phyloP scores from a whole-genome alignment of 2,113 vertebrate genomes.

The Pomatostomus ruficeps region DNA sequence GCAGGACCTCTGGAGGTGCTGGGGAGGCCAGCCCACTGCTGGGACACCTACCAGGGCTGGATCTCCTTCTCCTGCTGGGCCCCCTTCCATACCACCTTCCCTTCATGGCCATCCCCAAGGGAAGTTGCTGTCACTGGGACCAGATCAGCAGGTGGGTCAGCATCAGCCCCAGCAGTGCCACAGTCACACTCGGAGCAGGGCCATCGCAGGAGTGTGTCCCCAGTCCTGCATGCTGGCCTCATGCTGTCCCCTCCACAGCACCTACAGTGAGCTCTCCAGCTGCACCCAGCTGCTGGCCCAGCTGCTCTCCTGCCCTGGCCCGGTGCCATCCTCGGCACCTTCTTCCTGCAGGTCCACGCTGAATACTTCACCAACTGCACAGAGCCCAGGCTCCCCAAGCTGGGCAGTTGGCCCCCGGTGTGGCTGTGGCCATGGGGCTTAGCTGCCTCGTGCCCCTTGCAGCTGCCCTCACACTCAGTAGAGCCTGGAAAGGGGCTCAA shows the following conservation, averaged over 20 bases:
- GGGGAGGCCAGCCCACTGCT: neutral
- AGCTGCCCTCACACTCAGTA: neutral
- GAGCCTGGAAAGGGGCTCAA: neutral
- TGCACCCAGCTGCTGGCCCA: neutral
- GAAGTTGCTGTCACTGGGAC: neutral
- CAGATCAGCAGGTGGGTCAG: neutral
- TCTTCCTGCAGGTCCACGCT: neutral
- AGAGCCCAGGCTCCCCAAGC: accelerated
- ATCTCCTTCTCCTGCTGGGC: conserved; percentile 2
- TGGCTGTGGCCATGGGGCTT: neutral
- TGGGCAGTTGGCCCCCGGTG: accelerated
- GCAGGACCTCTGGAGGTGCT: neutral
- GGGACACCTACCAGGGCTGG: neutral
- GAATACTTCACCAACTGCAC: neutral
- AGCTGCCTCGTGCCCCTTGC: neutral
- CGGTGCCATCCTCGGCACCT: neutral
- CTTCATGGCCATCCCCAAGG: neutral
- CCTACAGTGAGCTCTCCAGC: neutral
- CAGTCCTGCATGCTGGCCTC: neutral
- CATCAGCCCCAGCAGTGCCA: accelerated
- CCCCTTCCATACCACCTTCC: neutral
- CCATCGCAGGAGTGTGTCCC: accelerated
- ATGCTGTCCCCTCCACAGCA: neutral
- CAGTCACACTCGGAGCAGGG: accelerated
- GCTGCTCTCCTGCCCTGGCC: neutral